Conservation (phyloP, 2,888 invertebrate species). For the Anticlea derivata region DNA sequence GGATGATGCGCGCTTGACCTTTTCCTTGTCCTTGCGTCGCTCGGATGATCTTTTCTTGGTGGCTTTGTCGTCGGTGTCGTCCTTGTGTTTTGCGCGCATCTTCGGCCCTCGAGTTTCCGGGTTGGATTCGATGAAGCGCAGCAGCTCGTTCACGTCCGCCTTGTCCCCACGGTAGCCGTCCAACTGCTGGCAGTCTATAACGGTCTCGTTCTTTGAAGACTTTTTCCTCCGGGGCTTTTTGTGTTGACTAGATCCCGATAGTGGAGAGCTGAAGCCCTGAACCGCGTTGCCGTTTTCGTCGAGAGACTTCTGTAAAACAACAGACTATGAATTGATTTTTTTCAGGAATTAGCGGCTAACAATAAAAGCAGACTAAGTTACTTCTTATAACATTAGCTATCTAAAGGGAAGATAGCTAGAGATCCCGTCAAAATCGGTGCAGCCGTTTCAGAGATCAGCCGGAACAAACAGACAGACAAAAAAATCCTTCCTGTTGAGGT, state of each 20-base stretch:
- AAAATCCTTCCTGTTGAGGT: too few species aligned
- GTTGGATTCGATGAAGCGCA: conserved; percentile 90
- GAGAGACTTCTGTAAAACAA: conserved; percentile 84
- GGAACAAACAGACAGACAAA: too few species aligned
- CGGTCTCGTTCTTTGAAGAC: conserved; percentile 84
- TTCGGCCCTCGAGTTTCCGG: conserved; percentile 68
- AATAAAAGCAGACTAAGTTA: too few species aligned
- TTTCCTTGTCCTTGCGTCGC: conserved; percentile 71
- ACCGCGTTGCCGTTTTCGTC: conserved; percentile 93
- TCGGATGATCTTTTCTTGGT: conserved; percentile 80
- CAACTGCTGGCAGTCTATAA: conserved; percentile 85
- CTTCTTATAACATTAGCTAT: too few species aligned
- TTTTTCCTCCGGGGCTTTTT: conserved; percentile 85
- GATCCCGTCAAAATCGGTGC: too few species aligned
- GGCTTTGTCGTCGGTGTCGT: conserved; percentile 72
- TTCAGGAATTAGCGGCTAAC: too few species aligned
- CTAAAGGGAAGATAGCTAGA: too few species aligned
- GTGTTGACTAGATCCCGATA: conserved; percentile 76
- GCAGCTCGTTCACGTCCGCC: conserved; percentile 87
- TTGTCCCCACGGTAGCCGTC: conserved; percentile 92
- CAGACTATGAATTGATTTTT: conserved; percentile 41
- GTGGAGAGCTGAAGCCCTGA: conserved; percentile 78
- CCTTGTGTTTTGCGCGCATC: conserved; percentile 68
- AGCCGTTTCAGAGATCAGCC: too few species aligned
- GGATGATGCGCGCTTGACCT: conserved; percentile 89